These are phyloP conservation scores for Caenorhabditis plicata DNA, from an alignment of 2,888 invertebrate species.

Conservation along the genomic window DNA sequence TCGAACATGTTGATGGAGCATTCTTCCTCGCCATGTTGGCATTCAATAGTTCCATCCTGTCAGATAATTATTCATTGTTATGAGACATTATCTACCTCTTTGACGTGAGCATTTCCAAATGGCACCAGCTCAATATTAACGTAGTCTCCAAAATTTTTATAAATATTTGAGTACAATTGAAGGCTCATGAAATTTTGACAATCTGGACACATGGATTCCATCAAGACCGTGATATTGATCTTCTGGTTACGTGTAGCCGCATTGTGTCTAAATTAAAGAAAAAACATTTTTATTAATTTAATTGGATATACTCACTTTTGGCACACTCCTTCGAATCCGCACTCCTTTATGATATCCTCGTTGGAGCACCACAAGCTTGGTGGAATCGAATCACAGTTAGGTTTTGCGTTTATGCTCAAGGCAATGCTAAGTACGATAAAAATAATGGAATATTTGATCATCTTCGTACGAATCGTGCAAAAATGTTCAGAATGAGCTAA, in stretches of 20 bases:
- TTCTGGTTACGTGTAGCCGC: conserved; percentile 37
- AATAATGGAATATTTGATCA: no score
- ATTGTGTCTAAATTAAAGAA: conserved; percentile 16
- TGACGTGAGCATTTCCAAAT: conserved; percentile 59
- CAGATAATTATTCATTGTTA: conserved; percentile 4
- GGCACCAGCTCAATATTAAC: conserved; percentile 62
- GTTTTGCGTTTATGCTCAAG: no score
- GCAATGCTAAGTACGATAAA: no score
- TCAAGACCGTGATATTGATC: conserved; percentile 48
- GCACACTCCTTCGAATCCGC: conserved; percentile 43
- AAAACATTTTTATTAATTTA: conserved; percentile 1
- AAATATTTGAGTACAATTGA: conserved; percentile 47
- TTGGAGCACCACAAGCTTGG: conserved; percentile 50
- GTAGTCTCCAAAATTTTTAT: conserved; percentile 43
- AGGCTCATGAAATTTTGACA: conserved; percentile 55
- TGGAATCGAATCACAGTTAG: conserved; percentile 42
- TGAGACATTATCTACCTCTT: background rate
- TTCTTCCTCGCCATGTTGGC: conserved; percentile 61
- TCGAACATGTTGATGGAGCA: conserved; percentile 57
- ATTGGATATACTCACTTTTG: conserved; percentile 23
- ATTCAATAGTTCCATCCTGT: conserved; percentile 49
- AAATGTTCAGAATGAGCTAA: no score
- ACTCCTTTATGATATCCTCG: conserved; percentile 36
- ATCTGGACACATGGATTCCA: conserved; percentile 53
- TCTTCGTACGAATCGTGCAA: no score